These are phyloP conservation scores for Myripristis jacobus DNA, from an alignment of 2,797 vertebrate species.

Conservation along the genomic window DNA sequence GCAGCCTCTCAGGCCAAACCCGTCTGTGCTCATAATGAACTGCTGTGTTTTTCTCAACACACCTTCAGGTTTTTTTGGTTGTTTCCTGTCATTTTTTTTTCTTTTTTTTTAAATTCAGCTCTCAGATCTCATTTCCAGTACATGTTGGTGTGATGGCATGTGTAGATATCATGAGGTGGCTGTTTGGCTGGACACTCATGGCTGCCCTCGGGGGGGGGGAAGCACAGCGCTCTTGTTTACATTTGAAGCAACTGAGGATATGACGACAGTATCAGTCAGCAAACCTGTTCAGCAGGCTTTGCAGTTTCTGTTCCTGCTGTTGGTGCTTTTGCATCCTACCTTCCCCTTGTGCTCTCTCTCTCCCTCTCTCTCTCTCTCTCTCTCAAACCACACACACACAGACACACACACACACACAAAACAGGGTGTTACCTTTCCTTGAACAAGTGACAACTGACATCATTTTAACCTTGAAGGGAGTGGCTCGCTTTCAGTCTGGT, in stretches of 20 bases:
- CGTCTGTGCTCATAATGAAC: background rate
- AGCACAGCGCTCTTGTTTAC: constrained; percentile 69
- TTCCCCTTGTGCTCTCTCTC: background rate
- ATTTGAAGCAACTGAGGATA: constrained; percentile 55
- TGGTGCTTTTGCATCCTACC: constrained; percentile 13
- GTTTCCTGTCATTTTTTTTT: too few species aligned
- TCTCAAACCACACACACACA: too few species aligned
- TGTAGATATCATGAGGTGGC: too few species aligned
- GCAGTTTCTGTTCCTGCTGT: constrained; percentile 81
- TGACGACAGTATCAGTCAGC: constrained; percentile 50
- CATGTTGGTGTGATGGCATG: background rate
- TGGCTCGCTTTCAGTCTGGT: constrained; percentile 17
- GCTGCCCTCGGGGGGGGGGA: background rate
- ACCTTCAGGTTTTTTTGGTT: too few species aligned
- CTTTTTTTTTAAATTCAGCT: background rate
- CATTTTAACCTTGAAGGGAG: constrained; percentile 34
- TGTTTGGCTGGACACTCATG: background rate
- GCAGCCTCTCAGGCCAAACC: background rate
- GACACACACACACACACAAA: too few species aligned
- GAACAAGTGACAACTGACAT: background rate
- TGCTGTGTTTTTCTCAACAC: too few species aligned
- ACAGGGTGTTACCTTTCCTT: constrained; percentile 10
- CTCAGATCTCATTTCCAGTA: background rate
- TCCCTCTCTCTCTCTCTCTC: background rate
- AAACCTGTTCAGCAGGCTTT: constrained; percentile 73